Percentiles rank a stretch among this genome's conserved stretches.
Evolutionary conservation across 2,797 vertebrate genomes (phyloP).

Genomic region (Tapirus indicus): DNA sequence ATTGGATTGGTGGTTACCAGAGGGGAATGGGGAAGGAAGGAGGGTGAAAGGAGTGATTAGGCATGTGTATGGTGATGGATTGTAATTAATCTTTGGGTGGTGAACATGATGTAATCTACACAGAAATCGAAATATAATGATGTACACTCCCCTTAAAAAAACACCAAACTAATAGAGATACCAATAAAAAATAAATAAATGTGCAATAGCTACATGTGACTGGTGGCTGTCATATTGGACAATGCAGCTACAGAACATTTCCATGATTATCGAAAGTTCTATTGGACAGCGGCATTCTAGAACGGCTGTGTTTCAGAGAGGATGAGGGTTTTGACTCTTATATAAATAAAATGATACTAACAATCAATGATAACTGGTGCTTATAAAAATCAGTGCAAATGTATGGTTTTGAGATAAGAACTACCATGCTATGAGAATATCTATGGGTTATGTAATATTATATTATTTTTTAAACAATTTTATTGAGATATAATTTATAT

Average conservation of each 20-base stretch:
- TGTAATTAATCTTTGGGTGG: too few relatives aligned
- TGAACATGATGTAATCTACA: too few relatives aligned
- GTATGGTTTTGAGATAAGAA: background rate
- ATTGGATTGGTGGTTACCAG: too few relatives aligned
- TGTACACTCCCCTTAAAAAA: too few relatives aligned
- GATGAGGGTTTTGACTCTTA: background rate
- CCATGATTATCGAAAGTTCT: rapidly evolving
- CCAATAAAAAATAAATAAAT: too few relatives aligned
- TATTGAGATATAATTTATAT: background rate
- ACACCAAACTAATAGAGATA: too few relatives aligned
- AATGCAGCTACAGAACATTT: rapidly evolving
- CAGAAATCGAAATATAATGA: too few relatives aligned
- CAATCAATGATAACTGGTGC: too few relatives aligned
- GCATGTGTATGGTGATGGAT: too few relatives aligned
- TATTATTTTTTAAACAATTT: background rate
- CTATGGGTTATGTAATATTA: background rate
- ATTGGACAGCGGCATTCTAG: background rate
- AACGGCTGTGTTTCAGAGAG: rapidly evolving
- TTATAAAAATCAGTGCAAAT: background rate
- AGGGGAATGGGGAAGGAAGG: too few relatives aligned
- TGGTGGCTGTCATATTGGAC: rapidly evolving
- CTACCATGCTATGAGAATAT: background rate
- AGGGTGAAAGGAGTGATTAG: too few relatives aligned
- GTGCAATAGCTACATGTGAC: rapidly evolving
- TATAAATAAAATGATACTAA: background rate